These are phyloP conservation scores for Synaphobranchus kaupii DNA, from an alignment of 2,797 vertebrate species.

Conservation along the genomic window DNA sequence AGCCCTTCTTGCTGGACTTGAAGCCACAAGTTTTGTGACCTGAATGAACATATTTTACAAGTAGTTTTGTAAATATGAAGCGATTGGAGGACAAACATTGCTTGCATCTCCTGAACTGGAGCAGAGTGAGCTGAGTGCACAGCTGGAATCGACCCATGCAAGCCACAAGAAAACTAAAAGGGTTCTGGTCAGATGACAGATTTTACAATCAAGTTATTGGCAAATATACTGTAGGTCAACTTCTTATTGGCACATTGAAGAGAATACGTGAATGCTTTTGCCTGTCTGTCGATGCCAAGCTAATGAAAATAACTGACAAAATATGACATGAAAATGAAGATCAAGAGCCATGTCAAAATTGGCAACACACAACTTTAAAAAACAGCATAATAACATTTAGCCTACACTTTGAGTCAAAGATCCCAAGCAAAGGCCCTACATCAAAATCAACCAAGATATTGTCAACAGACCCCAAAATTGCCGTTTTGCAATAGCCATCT, in stretches of 20 bases:
- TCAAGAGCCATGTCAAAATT: not conserved
- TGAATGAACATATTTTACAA: slow-evolving; percentile 12
- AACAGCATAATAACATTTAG: not conserved
- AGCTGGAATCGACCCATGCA: not conserved
- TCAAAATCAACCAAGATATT: not conserved
- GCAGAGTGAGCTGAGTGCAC: not conserved
- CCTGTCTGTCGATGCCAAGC: not conserved
- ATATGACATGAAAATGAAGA: not conserved
- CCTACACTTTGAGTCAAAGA: not conserved
- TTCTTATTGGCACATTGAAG: not conserved
- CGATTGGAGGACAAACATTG: not conserved
- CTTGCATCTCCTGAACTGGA: not conserved
- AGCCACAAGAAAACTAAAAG: not conserved
- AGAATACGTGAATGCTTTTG: not conserved
- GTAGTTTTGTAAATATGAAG: not conserved
- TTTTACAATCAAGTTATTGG: not conserved
- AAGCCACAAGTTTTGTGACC: not conserved
- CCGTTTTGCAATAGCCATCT: too few species aligned
- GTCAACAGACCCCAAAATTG: too few species aligned
- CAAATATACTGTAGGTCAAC: not conserved
- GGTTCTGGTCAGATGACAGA: not conserved
- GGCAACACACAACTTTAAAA: not conserved
- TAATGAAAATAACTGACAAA: slow-evolving; percentile 2
- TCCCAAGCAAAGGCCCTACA: not conserved
- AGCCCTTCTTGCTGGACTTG: not conserved